phyloP scores from a whole-genome alignment of 2,888 invertebrate genomes.

The Drosophila helvetica region DNA sequence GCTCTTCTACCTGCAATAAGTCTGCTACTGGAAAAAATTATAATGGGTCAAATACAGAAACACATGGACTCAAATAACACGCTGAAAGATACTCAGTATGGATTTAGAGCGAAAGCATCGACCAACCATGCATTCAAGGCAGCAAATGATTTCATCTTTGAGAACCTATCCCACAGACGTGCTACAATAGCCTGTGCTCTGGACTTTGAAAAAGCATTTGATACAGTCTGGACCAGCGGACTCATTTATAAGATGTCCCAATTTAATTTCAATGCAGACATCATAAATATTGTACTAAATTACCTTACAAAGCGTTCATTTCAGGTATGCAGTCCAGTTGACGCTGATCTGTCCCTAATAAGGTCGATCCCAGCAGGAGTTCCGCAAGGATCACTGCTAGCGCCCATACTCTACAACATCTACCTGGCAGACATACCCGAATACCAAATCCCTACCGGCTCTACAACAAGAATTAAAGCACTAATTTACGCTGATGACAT shows the following conservation, averaged over 20 bases:
- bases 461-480: too few species aligned
- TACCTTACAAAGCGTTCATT: slow-evolving; percentile 12
- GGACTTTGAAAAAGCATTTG: slow-evolving; percentile 28
- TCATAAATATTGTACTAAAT: not conserved
- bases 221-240: too few species aligned
- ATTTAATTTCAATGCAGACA: not conserved
- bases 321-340: slow-evolving; percentile 11
- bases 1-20: too few species aligned
- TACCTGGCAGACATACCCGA: too few species aligned
- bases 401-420: too few species aligned
- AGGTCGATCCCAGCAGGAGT: not conserved
- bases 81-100: too few species aligned
- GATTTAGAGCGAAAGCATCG: not conserved
- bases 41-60: too few species aligned
- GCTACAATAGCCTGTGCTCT: slow-evolving; percentile 23
- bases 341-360: slow-evolving; percentile 1
- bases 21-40: too few species aligned
- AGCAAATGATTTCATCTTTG: slow-evolving; percentile 2
- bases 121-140: slow-evolving; percentile 1
- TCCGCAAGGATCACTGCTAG: slow-evolving; percentile 1
- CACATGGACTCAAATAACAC: too few species aligned
- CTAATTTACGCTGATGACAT: too few species aligned
- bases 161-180: slow-evolving; percentile 4
- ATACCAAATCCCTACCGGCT: too few species aligned
- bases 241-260: slow-evolving; percentile 5